A percentile compares a stretch with the other conserved stretches of the same genome.
Conservation (phyloP, 2,888 invertebrate species). For the Galerucella nymphaeae region DNA sequence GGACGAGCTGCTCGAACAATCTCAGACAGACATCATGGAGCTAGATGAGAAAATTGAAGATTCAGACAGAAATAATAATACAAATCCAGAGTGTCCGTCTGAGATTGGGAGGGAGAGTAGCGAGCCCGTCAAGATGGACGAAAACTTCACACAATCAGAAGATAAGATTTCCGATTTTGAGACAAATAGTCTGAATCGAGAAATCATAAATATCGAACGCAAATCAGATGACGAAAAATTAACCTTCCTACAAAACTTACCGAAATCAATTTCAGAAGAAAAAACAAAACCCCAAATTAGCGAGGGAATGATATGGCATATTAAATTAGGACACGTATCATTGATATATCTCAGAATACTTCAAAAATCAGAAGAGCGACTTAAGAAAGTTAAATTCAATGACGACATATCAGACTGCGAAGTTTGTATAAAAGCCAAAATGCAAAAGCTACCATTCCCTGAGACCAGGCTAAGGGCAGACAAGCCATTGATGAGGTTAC, state of each 20-base stretch:
- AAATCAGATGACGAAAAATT: neutral
- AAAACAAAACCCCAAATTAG: neutral
- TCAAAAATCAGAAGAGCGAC: neutral
- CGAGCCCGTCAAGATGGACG: neutral
- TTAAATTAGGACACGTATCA: neutral
- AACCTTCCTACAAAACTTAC: neutral
- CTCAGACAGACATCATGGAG: neutral
- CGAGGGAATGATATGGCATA: neutral
- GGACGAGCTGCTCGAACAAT: slow-evolving; percentile 2
- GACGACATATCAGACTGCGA: slow-evolving; percentile 7
- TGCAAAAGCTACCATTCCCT: neutral
- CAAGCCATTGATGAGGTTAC: neutral
- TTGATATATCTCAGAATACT: neutral
- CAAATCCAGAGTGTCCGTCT: neutral
- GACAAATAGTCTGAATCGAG: neutral
- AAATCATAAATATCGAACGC: neutral
- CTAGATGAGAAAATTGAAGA: no score
- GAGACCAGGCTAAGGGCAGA: neutral
- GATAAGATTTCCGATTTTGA: neutral
- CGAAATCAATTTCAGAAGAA: neutral
- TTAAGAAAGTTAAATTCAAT: neutral
- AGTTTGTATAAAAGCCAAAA: slow-evolving; percentile 11
- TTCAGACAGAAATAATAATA: no score
- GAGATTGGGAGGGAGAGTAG: slow-evolving; percentile 15
- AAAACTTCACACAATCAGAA: neutral